phyloP scores from a whole-genome alignment of 2,113 vertebrate species.

The Craseonycteris thonglongyai region DNA sequence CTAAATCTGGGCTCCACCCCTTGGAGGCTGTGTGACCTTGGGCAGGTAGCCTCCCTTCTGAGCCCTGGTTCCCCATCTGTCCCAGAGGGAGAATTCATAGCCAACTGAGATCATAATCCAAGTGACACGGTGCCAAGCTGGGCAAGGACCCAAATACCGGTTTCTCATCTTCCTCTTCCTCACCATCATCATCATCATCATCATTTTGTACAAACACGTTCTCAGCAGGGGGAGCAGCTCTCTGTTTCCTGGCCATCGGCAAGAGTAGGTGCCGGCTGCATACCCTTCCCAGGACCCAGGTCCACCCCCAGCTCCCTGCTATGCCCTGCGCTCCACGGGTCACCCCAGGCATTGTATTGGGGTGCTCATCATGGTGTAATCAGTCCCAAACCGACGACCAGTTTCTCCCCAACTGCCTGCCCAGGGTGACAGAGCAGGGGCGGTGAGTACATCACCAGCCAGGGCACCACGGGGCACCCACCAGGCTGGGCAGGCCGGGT shows the following conservation, averaged over 20 bases:
- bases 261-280: background rate
- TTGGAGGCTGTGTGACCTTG: background rate
- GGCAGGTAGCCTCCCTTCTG: background rate
- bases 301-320: background rate
- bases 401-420: background rate
- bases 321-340: background rate
- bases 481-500: no score
- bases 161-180: background rate
- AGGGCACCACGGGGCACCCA: no score
- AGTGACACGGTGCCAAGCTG: background rate
- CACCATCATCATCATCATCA: rapidly evolving
- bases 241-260: background rate
- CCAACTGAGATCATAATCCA: background rate
- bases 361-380: rapidly evolving
- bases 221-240: background rate
- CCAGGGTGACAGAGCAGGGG: background rate
- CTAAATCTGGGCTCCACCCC: rapidly evolving
- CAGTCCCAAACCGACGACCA: background rate
- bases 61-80: rapidly evolving
- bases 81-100: background rate
- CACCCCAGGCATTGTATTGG: rapidly evolving
- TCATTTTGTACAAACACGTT: rapidly evolving
- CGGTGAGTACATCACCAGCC: background rate
- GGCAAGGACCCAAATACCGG: rapidly evolving
- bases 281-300: background rate